Evolutionary conservation across 2,113 vertebrate species (phyloP).

Genomic region (Proterorhinus semilunaris): DNA sequence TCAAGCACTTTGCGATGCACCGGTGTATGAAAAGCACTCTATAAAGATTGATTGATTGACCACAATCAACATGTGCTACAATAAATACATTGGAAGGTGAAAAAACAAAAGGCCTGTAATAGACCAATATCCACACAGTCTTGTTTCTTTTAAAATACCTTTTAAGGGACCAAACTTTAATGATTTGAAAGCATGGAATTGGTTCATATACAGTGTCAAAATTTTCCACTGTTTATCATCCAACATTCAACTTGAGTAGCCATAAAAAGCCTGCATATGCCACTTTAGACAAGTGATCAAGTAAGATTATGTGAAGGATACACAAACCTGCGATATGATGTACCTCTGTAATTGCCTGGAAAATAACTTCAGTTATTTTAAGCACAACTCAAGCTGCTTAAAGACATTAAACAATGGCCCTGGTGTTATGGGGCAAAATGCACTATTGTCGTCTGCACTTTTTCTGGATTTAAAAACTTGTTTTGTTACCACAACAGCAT

Average conservation of each 20-base stretch:
- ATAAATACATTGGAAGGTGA: no score
- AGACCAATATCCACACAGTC: neutral
- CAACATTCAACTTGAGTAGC: conserved; percentile 12
- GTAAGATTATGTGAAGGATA: conserved; percentile 20
- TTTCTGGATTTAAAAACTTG: neutral
- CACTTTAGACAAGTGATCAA: conserved; percentile 16
- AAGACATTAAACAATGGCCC: conserved; percentile 13
- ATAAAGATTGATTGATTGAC: no score
- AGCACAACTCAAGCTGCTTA: conserved; percentile 21
- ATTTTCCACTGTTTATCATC: conserved; percentile 37
- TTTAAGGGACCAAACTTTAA: neutral
- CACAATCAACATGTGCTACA: no score
- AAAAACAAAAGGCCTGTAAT: no score
- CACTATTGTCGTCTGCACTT: conserved; percentile 9
- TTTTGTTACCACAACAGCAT: conserved; percentile 20
- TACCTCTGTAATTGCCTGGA: conserved; percentile 26
- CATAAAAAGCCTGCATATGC: conserved; percentile 18
- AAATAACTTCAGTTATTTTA: conserved; percentile 33
- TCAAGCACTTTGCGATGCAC: no score
- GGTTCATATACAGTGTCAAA: conserved; percentile 1
- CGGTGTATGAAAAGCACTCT: no score
- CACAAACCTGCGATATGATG: conserved; percentile 30
- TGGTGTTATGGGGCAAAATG: conserved; percentile 1
- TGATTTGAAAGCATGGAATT: neutral
- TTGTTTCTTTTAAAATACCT: no score